Conservation (phyloP, 2,888 invertebrate species). For the Caenorhabditis sulstoni region DNA sequence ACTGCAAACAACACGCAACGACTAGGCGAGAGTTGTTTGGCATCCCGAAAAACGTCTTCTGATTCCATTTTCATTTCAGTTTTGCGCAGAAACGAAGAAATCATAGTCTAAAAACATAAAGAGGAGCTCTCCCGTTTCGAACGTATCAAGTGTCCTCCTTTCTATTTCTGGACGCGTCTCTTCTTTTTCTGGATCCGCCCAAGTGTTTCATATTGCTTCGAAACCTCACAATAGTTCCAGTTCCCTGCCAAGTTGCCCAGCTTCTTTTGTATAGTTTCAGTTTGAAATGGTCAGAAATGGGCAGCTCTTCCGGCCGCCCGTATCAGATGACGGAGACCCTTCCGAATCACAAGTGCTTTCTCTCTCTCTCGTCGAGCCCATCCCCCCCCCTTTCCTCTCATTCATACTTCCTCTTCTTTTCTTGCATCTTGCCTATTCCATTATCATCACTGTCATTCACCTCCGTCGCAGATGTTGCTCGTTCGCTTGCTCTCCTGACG, state of each 20-base stretch:
- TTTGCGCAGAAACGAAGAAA: conserved; percentile 5
- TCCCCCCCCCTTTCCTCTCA: conserved; percentile 12
- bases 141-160: conserved; percentile 36
- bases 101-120: conserved; percentile 24
- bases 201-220: too few relatives aligned
- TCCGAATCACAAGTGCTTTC: conserved; percentile 41
- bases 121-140: conserved; percentile 5
- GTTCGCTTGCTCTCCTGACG: background rate
- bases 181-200: background rate
- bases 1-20: conserved; percentile 43
- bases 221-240: background rate
- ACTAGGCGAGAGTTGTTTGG: background rate
- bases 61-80: background rate
- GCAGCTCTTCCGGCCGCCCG: conserved; percentile 6
- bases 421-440: conserved; percentile 14
- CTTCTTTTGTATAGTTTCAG: conserved; percentile 10
- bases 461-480: conserved; percentile 18
- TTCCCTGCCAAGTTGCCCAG: conserved; percentile 1
- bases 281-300: conserved; percentile 6
- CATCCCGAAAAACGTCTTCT: conserved; percentile 8
- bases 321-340: conserved; percentile 46
- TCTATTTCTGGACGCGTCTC: conserved; percentile 9
- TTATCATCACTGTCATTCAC: conserved; percentile 11
- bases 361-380: background rate
- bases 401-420: conserved; percentile 15